These are phyloP conservation scores for Drosophila putrida DNA, from an alignment of 2,888 invertebrate species.

Conservation along the genomic window DNA sequence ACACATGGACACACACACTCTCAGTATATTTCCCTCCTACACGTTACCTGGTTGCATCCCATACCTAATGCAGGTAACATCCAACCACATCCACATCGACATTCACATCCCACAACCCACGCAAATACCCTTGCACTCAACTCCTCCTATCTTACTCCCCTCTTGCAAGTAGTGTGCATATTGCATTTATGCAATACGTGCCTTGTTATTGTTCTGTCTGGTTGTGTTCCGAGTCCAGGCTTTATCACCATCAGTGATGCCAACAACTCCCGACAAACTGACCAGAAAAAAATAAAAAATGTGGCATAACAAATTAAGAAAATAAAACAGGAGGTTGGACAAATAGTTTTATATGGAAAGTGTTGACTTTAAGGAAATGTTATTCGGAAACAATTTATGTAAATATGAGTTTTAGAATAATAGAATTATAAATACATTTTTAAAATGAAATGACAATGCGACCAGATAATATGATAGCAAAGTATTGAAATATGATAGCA, in stretches of 20 bases:
- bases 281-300: no score
- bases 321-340: no score
- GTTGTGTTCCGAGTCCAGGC: constrained; percentile 31
- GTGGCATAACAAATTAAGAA: no score
- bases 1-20: constrained; percentile 30
- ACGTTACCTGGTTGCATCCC: constrained; percentile 38
- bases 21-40: constrained; percentile 44
- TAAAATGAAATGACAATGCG: no score
- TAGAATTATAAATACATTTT: no score
- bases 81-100: constrained; percentile 28
- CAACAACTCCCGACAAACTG: no score
- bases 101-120: constrained; percentile 49
- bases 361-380: no score
- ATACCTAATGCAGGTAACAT: constrained; percentile 24
- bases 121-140: constrained; percentile 32
- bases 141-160: neutral
- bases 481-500: no score
- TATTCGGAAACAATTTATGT: no score
- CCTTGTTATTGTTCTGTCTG: constrained; percentile 77
- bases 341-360: no score
- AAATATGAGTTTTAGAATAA: no score
- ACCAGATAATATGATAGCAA: no score
- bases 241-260: constrained; percentile 6
- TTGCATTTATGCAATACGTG: constrained; percentile 80
- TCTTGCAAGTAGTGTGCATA: constrained; percentile 51